Evolutionary conservation across 2,888 invertebrate species (phyloP).

Genomic region (Apodemia zela): DNA sequence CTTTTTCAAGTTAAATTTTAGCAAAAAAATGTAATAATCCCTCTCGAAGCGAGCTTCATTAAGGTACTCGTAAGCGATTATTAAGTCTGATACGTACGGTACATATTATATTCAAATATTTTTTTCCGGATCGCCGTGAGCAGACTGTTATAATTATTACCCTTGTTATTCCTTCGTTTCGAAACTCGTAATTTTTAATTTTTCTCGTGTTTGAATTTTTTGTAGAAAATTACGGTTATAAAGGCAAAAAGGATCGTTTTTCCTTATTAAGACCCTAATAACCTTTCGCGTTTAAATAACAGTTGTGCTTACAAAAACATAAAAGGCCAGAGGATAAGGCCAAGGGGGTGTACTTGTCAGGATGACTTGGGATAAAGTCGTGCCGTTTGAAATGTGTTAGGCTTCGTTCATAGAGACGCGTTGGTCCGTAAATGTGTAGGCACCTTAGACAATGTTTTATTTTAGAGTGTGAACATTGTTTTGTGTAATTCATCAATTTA

Average conservation of each 20-base stretch:
- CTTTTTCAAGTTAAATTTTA: constrained; percentile 45
- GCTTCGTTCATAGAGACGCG: constrained; percentile 46
- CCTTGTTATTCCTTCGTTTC: constrained; percentile 51
- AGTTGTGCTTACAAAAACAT: constrained; percentile 39
- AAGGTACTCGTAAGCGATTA: constrained; percentile 64
- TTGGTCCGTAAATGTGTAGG: constrained; percentile 47
- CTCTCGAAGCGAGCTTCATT: constrained; percentile 63
- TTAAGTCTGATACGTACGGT: constrained; percentile 59
- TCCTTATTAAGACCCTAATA: constrained; percentile 62
- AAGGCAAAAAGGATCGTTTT: constrained; percentile 47
- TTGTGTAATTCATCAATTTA: no score
- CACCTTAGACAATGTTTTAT: constrained; percentile 13
- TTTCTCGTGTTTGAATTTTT: constrained; percentile 30
- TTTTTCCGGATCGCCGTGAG: constrained; percentile 53
- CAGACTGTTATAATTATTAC: constrained; percentile 58
- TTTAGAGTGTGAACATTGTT: neutral
- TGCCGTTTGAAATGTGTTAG: constrained; percentile 56
- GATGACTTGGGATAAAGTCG: constrained; percentile 48
- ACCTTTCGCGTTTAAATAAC: constrained; percentile 38
- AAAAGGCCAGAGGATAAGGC: constrained; percentile 35
- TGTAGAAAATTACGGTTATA: constrained; percentile 43
- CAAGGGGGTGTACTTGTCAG: constrained; percentile 39
- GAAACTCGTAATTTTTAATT: constrained; percentile 58
- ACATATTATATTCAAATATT: constrained; percentile 60
- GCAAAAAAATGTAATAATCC: constrained; percentile 63